These are phyloP conservation scores for Smithornis capensis DNA, from an alignment of 2,113 vertebrate species.

Conservation along the genomic window DNA sequence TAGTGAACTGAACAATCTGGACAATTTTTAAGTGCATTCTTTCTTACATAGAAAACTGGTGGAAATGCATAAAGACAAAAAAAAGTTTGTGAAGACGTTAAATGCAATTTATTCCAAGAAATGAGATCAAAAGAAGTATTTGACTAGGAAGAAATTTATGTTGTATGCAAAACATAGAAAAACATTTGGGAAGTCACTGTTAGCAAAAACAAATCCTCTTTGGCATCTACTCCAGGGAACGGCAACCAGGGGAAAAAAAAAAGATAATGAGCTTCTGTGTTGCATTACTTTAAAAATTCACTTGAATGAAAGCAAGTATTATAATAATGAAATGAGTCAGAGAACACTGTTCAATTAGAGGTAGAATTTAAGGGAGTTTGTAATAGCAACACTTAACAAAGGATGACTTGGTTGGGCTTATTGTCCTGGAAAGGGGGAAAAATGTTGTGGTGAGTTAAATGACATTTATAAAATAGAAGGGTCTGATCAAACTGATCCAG, in stretches of 20 bases:
- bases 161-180: not conserved
- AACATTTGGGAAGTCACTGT: not conserved
- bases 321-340: slow-evolving; percentile 31
- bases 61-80: not conserved
- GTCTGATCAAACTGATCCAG: slow-evolving; percentile 11
- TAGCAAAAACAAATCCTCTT: not conserved
- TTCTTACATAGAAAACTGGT: not conserved
- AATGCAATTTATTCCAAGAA: not conserved
- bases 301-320: slow-evolving; percentile 40
- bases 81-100: not conserved
- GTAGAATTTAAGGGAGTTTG: slow-evolving; percentile 24
- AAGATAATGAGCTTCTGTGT: slow-evolving; percentile 59
- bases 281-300: slow-evolving; percentile 45
- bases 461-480: not conserved
- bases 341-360: slow-evolving; percentile 34
- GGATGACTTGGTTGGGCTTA: not conserved
- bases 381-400: slow-evolving; percentile 33
- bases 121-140: not conserved
- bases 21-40: not conserved
- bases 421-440: not conserved
- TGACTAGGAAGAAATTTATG: not conserved
- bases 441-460: slow-evolving; percentile 20
- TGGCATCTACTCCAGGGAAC: slow-evolving; percentile 8
- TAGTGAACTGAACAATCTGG: not conserved
- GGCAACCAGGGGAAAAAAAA: not conserved